Evolutionary conservation across 2,113 vertebrate genomes (phyloP), one percentile per base, ranked within the genome.

Genomic region (Haemorhous mexicanus): DNA sequence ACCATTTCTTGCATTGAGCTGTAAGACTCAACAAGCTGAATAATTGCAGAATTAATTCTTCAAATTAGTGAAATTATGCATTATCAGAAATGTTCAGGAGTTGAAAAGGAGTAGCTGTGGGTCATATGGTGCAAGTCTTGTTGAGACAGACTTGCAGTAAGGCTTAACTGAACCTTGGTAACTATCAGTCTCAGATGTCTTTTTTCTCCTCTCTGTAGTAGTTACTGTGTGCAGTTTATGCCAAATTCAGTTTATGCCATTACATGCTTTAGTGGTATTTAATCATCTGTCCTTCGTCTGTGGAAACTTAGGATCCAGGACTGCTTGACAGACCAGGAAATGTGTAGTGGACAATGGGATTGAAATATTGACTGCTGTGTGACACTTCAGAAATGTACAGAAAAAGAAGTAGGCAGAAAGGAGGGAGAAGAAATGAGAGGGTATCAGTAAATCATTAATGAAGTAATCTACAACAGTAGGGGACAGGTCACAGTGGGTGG

Each of bases 221-320:
- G 5, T 55, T 88, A 27, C 4, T 68, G 33, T 13, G 46, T 75
- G 32, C 46, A 50, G 5, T 58, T 81, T 43, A n/a, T 69, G 46
- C 33, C 26, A 53, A 75, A 89, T 68, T 63, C n/a, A 61, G 9
- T 87, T 84, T 50, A 28, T 56, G 37, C 32, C 15, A 4, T 72
- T n/a, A 22, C n/a, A 30, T 8, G 2, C 11, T 61, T 84, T 5
- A n/a, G 67, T 76, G 30, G 16, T 73, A 27, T 43, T 44, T 41
- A 43, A 53, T 35, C 3, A 6, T 35, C 35, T 63, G 4, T 67
- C 43, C 41, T 22, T 72, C 0, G 0, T 62, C 21, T 52, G 0
- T 27, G 50, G 33, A 55, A 89, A 16, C 22, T 59, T 67, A n/a
- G 56, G 24, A 47, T 84, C 22, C n/a, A 56, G 46, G n/a, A 75